A percentile compares a stretch with the other conserved stretches of the same genome.
Evolutionary conservation across 2,113 vertebrate genomes (phyloP).

Genomic region (Xenotilapia leptura): DNA sequence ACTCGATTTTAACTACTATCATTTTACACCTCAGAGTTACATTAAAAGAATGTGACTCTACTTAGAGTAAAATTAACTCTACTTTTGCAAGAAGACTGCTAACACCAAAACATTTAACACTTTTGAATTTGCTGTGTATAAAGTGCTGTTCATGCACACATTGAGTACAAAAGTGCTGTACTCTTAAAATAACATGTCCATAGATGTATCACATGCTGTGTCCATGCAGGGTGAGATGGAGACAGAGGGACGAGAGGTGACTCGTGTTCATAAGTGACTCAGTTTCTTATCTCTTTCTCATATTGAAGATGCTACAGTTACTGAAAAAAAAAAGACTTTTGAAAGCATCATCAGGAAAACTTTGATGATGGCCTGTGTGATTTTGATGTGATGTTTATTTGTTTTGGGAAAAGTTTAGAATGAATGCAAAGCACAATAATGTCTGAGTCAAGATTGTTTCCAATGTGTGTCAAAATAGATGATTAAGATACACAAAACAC

Average conservation of each 20-base stretch:
- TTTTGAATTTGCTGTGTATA: not conserved
- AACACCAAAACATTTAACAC: too few relatives aligned
- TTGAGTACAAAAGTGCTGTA: not conserved
- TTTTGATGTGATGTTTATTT: not conserved
- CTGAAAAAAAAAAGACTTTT: fast-evolving
- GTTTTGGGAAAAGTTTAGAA: not conserved
- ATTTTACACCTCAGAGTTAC: too few relatives aligned
- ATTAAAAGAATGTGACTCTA: too few relatives aligned
- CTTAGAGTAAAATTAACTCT: too few relatives aligned
- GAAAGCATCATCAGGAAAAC: not conserved
- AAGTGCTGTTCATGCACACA: not conserved
- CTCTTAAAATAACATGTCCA: not conserved
- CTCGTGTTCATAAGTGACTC: not conserved
- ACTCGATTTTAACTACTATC: too few relatives aligned
- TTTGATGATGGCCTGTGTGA: not conserved
- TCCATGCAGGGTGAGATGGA: not conserved
- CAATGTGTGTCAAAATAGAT: fast-evolving
- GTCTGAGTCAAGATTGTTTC: not conserved
- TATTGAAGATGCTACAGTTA: not conserved
- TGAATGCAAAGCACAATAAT: not conserved
- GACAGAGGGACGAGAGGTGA: not conserved
- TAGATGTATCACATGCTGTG: not conserved
- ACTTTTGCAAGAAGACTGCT: too few relatives aligned
- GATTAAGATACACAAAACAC: not conserved
- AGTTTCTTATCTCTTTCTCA: not conserved